phyloP scores from a whole-genome alignment of 2,888 invertebrate genomes.

The Operophtera brumata region DNA sequence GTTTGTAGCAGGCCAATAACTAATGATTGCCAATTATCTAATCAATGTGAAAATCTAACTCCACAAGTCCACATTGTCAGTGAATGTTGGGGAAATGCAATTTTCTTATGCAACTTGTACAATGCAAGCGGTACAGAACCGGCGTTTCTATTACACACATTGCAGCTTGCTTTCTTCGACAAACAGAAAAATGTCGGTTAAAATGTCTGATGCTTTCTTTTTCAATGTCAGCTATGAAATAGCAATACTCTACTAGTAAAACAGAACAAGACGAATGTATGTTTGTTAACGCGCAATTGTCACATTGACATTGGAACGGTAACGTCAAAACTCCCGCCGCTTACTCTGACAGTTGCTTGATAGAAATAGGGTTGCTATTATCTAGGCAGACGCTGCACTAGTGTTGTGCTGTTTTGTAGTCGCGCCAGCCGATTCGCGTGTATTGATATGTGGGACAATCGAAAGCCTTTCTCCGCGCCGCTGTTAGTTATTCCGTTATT shows the following conservation, averaged over 20 bases:
- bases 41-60: constrained; percentile 27
- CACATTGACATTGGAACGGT: constrained; percentile 42
- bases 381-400: constrained; percentile 41
- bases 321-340: constrained; percentile 59
- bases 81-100: constrained; percentile 65
- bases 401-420: constrained; percentile 60
- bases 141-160: constrained; percentile 76
- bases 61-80: constrained; percentile 32
- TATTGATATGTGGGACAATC: constrained; percentile 78
- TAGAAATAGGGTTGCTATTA: constrained; percentile 56
- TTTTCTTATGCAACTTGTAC: constrained; percentile 78
- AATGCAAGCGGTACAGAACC: constrained; percentile 68
- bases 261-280: constrained; percentile 50
- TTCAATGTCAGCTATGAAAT: constrained; percentile 70
- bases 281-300: constrained; percentile 44
- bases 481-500: constrained; percentile 79
- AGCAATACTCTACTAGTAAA: constrained; percentile 36
- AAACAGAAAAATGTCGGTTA: constrained; percentile 66
- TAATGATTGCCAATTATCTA: constrained; percentile 9
- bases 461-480: constrained; percentile 79
- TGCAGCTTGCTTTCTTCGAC: constrained; percentile 79
- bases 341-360: constrained; percentile 53
- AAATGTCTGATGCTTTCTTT: constrained; percentile 78
- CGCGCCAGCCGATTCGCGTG: constrained; percentile 66
- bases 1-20: too few species aligned